Conservation (phyloP, 2,113 vertebrate species). For the Toxotes chatareus region DNA sequence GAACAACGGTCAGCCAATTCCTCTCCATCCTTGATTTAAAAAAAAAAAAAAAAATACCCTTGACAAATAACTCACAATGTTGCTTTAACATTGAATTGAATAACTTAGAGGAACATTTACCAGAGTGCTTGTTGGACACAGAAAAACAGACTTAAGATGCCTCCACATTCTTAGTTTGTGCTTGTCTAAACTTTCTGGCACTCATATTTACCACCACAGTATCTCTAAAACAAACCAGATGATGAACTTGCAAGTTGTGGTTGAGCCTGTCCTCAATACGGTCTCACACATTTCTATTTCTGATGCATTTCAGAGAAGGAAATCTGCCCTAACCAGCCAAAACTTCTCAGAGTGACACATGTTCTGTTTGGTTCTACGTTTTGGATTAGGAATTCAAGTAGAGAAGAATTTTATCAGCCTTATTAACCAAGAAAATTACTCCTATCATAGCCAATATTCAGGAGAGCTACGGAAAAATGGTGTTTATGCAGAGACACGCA, state of each 20-base stretch:
- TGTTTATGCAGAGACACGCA: background rate
- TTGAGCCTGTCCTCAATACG: constrained; percentile 3
- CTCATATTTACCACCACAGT: background rate
- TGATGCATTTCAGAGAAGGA: background rate
- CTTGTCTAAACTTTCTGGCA: background rate
- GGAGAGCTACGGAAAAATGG: background rate
- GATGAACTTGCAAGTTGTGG: background rate
- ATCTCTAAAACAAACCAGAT: constrained; percentile 16
- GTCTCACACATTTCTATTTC: background rate
- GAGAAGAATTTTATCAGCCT: too few relatives aligned
- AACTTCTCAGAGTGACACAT: background rate
- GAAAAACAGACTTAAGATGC: background rate
- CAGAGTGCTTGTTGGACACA: background rate
- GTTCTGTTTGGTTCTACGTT: background rate
- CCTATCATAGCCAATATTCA: background rate
- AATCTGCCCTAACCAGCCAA: background rate
- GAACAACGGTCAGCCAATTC: constrained; percentile 43
- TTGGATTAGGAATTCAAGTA: background rate
- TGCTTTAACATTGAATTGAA: constrained; percentile 14
- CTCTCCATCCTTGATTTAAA: background rate
- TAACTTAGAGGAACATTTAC: background rate
- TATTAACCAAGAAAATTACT: background rate
- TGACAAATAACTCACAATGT: constrained; percentile 16
- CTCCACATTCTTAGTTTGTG: background rate
- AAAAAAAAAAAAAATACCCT: background rate